phyloP scores from a whole-genome alignment of 2,113 vertebrate species.

The Phocoena sinus region DNA sequence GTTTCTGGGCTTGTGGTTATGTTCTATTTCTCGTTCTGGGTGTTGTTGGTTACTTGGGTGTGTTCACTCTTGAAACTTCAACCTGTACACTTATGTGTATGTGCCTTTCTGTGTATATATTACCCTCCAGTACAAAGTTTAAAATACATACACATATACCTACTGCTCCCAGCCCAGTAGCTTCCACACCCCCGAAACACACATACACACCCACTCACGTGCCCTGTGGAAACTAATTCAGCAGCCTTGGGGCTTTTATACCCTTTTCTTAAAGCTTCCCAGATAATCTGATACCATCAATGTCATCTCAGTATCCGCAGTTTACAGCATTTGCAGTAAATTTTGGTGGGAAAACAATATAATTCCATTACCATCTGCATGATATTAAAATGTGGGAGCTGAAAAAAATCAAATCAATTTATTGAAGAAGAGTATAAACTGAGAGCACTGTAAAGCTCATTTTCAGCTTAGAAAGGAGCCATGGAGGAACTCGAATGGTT shows the following conservation, averaged over 20 bases:
- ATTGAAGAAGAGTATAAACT: slow-evolving; percentile 11
- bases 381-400: slow-evolving; percentile 26
- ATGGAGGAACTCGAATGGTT: background rate
- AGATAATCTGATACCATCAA: background rate
- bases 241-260: background rate
- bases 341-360: slow-evolving; percentile 1
- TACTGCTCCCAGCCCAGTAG: background rate
- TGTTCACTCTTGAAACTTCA: background rate
- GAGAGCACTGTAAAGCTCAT: background rate
- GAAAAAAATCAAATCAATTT: slow-evolving; percentile 32
- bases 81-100: background rate
- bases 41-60: background rate
- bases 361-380: background rate
- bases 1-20: background rate
- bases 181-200: background rate
- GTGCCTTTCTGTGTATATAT: background rate
- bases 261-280: background rate
- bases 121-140: background rate
- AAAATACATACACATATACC: background rate
- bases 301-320: background rate
- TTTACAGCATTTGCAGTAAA: slow-evolving; percentile 5
- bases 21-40: background rate
- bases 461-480: slow-evolving; percentile 13
- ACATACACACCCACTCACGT: background rate
- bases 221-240: background rate